Conservation (phyloP, 2,888 invertebrate species). For the Xestia c-nigrum region DNA sequence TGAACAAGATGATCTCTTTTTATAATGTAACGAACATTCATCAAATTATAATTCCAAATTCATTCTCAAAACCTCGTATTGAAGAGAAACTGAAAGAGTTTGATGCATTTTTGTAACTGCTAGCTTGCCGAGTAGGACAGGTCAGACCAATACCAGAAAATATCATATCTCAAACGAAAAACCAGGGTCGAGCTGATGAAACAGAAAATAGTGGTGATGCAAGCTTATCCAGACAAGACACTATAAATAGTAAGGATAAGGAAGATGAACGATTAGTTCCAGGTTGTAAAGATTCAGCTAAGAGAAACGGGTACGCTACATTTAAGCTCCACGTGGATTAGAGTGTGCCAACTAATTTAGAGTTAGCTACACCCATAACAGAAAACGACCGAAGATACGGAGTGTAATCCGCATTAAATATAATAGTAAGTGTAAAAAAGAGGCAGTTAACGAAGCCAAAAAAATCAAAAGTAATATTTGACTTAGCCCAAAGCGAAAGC, state of each 20-base stretch:
- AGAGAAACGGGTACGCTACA: constrained; percentile 28
- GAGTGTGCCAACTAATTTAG: constrained; percentile 45
- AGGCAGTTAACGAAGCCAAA: neutral
- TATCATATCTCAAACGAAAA: neutral
- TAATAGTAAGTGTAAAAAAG: constrained; percentile 19
- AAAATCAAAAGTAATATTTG: constrained; percentile 30
- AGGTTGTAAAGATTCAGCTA: constrained; percentile 33
- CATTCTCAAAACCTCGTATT: neutral
- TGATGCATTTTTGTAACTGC: neutral
- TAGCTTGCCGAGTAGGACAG: too few species aligned
- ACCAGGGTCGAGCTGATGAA: constrained; percentile 7
- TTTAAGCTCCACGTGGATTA: constrained; percentile 47
- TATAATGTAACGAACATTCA: constrained; percentile 22
- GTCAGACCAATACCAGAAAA: neutral
- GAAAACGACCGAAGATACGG: constrained; percentile 30
- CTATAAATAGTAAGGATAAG: constrained; percentile 2
- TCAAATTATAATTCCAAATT: constrained; percentile 32
- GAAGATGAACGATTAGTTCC: constrained; percentile 28
- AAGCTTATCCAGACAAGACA: constrained; percentile 3
- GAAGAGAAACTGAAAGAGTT: neutral
- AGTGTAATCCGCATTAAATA: constrained; percentile 36
- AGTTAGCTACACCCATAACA: constrained; percentile 30
- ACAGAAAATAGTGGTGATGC: neutral
- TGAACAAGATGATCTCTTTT: constrained; percentile 23
- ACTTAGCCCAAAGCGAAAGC: constrained; percentile 10